Base-by-base conservation (phyloP, 2,888 invertebrate species). In the Microctonus aethiopoides region DNA sequence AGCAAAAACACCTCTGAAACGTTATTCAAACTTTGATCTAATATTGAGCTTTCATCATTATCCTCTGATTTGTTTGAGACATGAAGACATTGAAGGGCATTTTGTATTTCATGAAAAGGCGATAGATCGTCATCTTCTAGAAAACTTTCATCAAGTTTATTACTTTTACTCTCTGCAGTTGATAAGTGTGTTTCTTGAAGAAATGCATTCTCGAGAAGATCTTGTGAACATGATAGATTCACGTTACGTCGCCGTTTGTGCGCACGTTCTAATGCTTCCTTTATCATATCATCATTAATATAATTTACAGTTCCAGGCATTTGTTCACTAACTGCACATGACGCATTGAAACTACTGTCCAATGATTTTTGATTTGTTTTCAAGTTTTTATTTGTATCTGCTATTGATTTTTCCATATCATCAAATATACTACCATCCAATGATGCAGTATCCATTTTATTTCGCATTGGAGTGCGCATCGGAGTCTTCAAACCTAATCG, bases 1-100 rank as follows among this genome's bases (percentile, higher is more conserved):
- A 76, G 20, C 26, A 72, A 68, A 26, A 70, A 71, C 4, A 76
- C 68, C 29, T 80, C 77, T 5, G 80, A 81, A 0, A 81, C 74
- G 22, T 76, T 77, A 22, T 71, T 70, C 4, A 79, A 56, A 22
- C 78, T 79, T 0, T 60, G 24, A n/a, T 78, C 76, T 39, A 79
- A 41, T 3, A 22, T 36, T 0, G 73, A 74, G 2, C 57, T 62
- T 7, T 76, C 72, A 0, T 66, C 51, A n/a, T 71, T 51, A 1
- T 64, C 41, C 16, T 73, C 41, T 0, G 0, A 1, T 2, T 46
- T 16, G 7, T 16, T 7, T n/a, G 60, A 52, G 22, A 72, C 7
- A 11, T 73, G 70, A 3, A 75, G 56, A 32, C 73, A 75, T 39
- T 70, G 63, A 6, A 71, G 61, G 1, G 72, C 68, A 57, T 39